Evolutionary conservation across 2,797 vertebrate species (phyloP), one percentile per base, ranked within the genome.

Genomic region (Tragopan temminckii): DNA sequence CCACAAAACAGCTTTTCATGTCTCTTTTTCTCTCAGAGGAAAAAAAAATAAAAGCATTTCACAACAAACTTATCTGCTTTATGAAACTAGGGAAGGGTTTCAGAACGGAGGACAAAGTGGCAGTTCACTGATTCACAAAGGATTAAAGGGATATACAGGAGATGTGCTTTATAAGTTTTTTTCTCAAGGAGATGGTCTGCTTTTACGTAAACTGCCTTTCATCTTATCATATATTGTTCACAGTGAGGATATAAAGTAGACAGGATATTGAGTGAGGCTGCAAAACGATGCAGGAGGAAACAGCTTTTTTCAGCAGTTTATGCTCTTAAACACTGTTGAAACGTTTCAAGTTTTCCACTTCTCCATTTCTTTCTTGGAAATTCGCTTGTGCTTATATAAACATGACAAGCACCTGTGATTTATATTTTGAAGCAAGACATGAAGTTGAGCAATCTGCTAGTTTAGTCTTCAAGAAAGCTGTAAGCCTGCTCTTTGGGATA

Each of bases 171-270:
- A 1, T 80, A 95, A 71, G 11, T 31, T 48, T 48, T 94, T n/a
- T 85, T 74, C 80, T 75, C 61, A 91, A 94, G 82, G 67, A 93
- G 81, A 78, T 88, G 38, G 57, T 11, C 70, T 80, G 58, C 78
- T 96, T 96, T 93, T 93, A 85, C 11, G 58, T 83, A 90, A 89
- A 45, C 88, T 77, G 85, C 81, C 84, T 97, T 95, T 96, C 91
- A 94, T 95, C 89, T 92, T 72, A 84, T 67, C 95, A 89, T 80
- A 92, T 64, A 95, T 94, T 91, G 85, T 21, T 68, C 84, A 85
- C 53, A 89, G 48, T 78, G 64, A 95, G 96, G 89, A 95, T 93
- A 96, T 70, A 87, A 88, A 96, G 81, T 86, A 88, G 90, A 81
- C 69, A 85, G 84, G 86, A 88, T 96, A 93, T 85, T 3, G 20